phyloP scores from a whole-genome alignment of 2,797 vertebrate genomes.

The Odontamblyopus lacepedii region DNA sequence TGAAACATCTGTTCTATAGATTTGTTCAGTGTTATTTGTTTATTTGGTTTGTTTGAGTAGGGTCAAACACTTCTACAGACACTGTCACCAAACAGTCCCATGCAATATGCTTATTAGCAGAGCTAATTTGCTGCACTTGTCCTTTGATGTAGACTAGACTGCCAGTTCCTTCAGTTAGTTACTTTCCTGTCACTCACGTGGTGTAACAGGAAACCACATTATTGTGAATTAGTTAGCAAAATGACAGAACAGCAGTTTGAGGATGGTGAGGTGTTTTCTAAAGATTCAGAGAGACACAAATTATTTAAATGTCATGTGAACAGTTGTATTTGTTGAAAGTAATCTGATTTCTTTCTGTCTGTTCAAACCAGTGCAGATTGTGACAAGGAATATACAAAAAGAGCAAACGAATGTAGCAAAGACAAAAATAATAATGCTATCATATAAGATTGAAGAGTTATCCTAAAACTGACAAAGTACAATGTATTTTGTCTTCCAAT shows the following conservation, averaged over 20 bases:
- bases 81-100: too few relatives aligned
- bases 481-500: too few relatives aligned
- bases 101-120: background rate
- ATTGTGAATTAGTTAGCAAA: background rate
- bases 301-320: too few relatives aligned
- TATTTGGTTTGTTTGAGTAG: background rate
- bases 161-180: background rate
- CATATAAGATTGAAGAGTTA: too few relatives aligned
- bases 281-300: too few relatives aligned
- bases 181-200: background rate
- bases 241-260: background rate
- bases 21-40: background rate
- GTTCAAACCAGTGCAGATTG: too few relatives aligned
- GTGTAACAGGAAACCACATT: background rate
- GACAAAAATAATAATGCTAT: too few relatives aligned
- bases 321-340: too few relatives aligned
- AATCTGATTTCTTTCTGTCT: too few relatives aligned
- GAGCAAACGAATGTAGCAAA: too few relatives aligned
- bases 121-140: background rate
- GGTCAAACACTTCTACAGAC: background rate
- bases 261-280: background rate
- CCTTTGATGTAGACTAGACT: background rate
- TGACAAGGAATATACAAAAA: too few relatives aligned
- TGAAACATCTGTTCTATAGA: background rate
- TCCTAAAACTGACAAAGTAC: too few relatives aligned